phyloP scores from a whole-genome alignment of 2,113 vertebrate species.

The Sterna hirundo region DNA sequence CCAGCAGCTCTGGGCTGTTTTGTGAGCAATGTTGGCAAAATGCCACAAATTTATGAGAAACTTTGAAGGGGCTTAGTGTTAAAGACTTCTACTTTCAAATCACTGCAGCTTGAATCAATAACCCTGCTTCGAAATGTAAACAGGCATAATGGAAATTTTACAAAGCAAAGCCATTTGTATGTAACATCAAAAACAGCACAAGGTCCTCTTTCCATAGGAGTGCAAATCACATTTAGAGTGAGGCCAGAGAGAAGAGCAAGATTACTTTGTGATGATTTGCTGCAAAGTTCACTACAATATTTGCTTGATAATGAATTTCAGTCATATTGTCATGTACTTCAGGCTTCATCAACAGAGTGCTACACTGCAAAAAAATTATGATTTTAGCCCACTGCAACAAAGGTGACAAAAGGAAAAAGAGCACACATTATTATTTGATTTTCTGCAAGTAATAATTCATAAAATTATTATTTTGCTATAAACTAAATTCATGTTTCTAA shows the following conservation, averaged over 20 bases:
- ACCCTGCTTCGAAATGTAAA: neutral
- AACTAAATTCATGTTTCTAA: conserved; percentile 54
- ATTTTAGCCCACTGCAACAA: conserved; percentile 74
- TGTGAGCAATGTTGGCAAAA: neutral
- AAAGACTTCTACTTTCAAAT: conserved; percentile 41
- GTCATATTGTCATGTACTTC: conserved; percentile 68
- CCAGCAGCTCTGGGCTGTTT: neutral
- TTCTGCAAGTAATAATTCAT: conserved; percentile 66
- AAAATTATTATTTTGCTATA: conserved; percentile 48
- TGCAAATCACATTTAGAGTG: conserved; percentile 66
- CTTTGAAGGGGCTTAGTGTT: conserved; percentile 24
- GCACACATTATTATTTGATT: conserved; percentile 70
- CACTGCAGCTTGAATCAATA: conserved; percentile 21
- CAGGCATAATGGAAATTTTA: conserved; percentile 49
- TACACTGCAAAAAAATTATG: conserved; percentile 56
- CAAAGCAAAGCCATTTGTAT: conserved; percentile 46
- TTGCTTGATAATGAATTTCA: conserved; percentile 78
- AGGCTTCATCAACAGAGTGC: conserved; percentile 70
- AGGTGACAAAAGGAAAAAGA: conserved; percentile 48
- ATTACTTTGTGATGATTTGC: conserved; percentile 65
- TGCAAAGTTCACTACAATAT: conserved; percentile 70
- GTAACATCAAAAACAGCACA: conserved; percentile 12
- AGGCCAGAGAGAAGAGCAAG: conserved; percentile 67
- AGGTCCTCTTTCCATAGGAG: conserved; percentile 61
- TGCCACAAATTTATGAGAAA: conserved; percentile 30